Base-by-base conservation (phyloP, 1,140 invertebrate genomes). In the Lordiphosa mommai region DNA sequence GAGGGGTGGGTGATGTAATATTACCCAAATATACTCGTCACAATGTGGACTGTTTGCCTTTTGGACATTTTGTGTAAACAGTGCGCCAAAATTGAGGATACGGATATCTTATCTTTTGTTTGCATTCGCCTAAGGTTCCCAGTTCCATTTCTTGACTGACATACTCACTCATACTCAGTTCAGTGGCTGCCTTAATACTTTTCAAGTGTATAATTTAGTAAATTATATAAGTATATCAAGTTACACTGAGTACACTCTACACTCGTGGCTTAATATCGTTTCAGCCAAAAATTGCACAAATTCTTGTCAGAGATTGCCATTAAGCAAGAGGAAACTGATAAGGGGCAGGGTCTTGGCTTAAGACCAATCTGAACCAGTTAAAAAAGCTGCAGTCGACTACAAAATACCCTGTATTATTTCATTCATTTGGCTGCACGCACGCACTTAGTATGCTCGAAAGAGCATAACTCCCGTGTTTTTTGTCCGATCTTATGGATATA, bases 101-200 rank as follows among this genome's bases (percentile, higher is more conserved):
- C 72, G 80, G 79, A 85, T 85, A 85, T 85, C 79, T 85, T 85
- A 85, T 85, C 79, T 79, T 55, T 61, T 85, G 79, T 85, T 85
- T 85, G 79, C 79, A 71, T 73, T 85, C 79, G 80, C 69, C 64
- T 76, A 85, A 85, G 70, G 69, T 64, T 61, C 59, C 34, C 50
- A 38, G 58, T 66, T 72, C 48, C 52, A 50, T 70, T 65, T 64
- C 67, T 61, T 53, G 12, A 44, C 17, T 38, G 49, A 23, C 38
- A 43, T 9, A 6, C 23, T 27, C 23, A 27, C 23, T 43, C 56
- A 37, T 27, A 29, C 3, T 43, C 56, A 37, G 8, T 34, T 38
- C 53, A 23, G n/a, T 36, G 74, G 40, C 60, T 57, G 65, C 61
- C 72, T 84, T 84, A 77, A 84, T 84, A 82, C 76, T 82, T 71